Evolutionary conservation across 2,888 invertebrate species (phyloP), one percentile per base, ranked within the genome.

Genomic region (Drosophila cracens): DNA sequence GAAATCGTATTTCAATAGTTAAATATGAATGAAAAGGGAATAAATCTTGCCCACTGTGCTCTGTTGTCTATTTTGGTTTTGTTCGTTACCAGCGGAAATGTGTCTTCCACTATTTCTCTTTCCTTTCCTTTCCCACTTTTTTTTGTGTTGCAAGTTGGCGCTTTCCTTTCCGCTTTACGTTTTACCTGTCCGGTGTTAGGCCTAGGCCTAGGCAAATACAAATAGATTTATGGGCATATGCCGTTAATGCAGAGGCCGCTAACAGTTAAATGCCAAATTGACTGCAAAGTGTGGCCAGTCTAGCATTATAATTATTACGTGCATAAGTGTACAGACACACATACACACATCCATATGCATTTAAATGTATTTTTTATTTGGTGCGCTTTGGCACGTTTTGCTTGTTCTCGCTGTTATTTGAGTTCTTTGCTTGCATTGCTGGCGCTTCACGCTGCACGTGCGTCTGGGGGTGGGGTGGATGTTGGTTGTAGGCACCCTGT

Each of bases 21-120:
- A 4, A 25, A 31, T 43, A 6, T 43, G 13, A n/a, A 21, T 4
- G 18, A 1, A 18, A 25, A 53, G 10, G n/a, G 4, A 40, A 34
- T 40, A 13, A 6, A 18, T 64, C 18, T 11, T 21, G 4, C 40
- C 57, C 76, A 79, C 81, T 76, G 81, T 79, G 68, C 73, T 65
- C 72, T 67, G 77, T 70, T 82, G 77, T 87, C 90, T 89, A 89
- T 85, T 89, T 85, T 89, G 82, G 87, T 80, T 87, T 83, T 73
- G 72, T 84, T 74, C 65, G 85, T 74, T 76, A 70, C 82, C 77
- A 82, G 74, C 85, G 85, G 85, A 86, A 89, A 85, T 89, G 83
- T 87, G 71, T 73, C 83, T 87, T 85, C 80, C 74, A 73, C 70
- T 74, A 79, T 74, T 76, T 74, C 61, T 64, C 54, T 79, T 79